phyloP scores from a whole-genome alignment of 2,888 invertebrate genomes.

The Oligia strigilis region DNA sequence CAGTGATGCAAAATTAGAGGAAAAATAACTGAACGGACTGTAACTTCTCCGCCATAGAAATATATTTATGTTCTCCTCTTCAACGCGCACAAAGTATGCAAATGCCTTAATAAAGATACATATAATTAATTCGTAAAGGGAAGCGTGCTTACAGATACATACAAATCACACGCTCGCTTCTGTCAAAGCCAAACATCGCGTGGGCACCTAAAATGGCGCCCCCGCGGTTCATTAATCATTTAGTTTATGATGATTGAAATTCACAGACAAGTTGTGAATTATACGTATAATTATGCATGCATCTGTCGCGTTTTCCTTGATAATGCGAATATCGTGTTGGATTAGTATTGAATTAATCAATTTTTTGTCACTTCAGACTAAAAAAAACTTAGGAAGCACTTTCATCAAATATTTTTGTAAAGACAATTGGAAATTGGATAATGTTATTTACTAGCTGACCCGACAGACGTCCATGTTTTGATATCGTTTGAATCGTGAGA shows the following conservation, averaged over 20 bases:
- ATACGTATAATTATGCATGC: slow-evolving; percentile 31
- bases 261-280: slow-evolving; percentile 14
- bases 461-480: not conserved
- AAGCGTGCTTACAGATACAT: slow-evolving; percentile 15
- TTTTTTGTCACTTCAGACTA: not conserved
- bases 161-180: slow-evolving; percentile 21
- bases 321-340: not conserved
- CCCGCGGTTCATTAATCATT: slow-evolving; percentile 31
- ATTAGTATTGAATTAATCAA: not conserved
- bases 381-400: slow-evolving; percentile 6
- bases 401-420: not conserved
- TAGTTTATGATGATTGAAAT: slow-evolving; percentile 26
- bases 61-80: not conserved
- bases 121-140: slow-evolving; percentile 33
- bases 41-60: too few species aligned
- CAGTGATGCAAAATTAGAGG: too few species aligned
- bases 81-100: slow-evolving; percentile 24
- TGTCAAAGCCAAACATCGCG: slow-evolving; percentile 26
- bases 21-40: too few species aligned
- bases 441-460: not conserved
- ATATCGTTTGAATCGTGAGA: not conserved
- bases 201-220: slow-evolving; percentile 29
- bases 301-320: slow-evolving; percentile 31
- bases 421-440: not conserved
- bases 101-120: slow-evolving; percentile 34